A percentile compares a stretch with the other conserved stretches of the same genome.
Conservation (phyloP, 2,113 vertebrate species). For the Stomatorhinus ivindoensis region DNA sequence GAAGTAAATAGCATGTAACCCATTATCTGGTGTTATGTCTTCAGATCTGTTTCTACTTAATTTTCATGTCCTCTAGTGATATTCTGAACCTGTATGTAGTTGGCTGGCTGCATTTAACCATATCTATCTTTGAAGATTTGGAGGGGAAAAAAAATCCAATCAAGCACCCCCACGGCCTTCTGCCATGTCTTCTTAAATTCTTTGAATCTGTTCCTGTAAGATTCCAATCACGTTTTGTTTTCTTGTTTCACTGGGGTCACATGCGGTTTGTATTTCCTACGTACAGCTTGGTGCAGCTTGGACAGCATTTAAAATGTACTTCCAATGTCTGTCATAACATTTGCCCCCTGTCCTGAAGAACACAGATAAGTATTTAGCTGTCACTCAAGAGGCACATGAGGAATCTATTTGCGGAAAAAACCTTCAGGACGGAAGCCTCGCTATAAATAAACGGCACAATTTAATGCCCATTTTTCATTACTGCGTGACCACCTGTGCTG, state of each 20-base stretch:
- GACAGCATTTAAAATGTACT: neutral
- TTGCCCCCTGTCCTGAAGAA: neutral
- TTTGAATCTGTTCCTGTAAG: constrained; percentile 47
- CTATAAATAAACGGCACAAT: neutral
- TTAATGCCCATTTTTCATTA: neutral
- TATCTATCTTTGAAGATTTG: constrained; percentile 52
- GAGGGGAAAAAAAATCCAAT: constrained; percentile 39
- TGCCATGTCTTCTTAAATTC: constrained; percentile 31
- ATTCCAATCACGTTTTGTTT: constrained; percentile 53
- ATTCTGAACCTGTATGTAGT: constrained; percentile 27
- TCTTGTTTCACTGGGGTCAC: constrained; percentile 40
- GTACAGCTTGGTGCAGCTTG: constrained; percentile 39
- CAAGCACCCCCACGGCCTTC: constrained; percentile 44
- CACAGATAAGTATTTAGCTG: neutral
- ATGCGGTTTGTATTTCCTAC: constrained; percentile 52
- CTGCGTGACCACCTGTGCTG: neutral
- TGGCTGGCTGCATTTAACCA: constrained; percentile 45
- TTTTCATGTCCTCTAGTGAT: constrained; percentile 33
- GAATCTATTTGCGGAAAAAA: neutral
- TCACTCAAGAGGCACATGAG: neutral
- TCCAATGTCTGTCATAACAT: neutral
- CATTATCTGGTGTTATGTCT: constrained; percentile 46
- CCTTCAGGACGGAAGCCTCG: neutral
- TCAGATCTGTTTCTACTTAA: constrained; percentile 58
- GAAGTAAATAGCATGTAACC: constrained; percentile 48